Evolutionary conservation across 1,140 invertebrate species (phyloP).

Genomic region (Saccostrea echinata): DNA sequence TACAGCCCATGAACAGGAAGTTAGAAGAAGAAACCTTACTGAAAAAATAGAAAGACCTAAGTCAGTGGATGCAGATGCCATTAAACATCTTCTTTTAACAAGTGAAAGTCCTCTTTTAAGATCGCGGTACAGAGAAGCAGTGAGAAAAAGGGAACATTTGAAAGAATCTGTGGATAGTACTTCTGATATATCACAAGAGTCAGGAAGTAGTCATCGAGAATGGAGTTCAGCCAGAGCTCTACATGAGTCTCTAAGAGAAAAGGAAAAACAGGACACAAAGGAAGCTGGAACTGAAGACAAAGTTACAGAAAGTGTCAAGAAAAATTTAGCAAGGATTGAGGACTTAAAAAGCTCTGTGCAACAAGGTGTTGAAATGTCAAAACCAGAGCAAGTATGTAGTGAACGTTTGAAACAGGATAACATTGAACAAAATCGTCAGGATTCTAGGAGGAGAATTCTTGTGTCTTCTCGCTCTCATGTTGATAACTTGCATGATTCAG

Average conservation of each 20-base stretch:
- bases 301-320: background rate
- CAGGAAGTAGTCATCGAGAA: background rate
- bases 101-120: conserved; percentile 55
- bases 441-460: conserved; percentile 29
- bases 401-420: conserved; percentile 24
- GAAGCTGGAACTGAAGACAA: background rate
- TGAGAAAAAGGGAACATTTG: conserved; percentile 47
- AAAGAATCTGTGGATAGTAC: conserved; percentile 33
- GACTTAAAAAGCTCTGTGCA: conserved; percentile 17
- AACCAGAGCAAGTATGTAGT: background rate
- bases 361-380: background rate
- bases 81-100: conserved; percentile 53
- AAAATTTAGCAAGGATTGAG: background rate
- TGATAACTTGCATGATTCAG: conserved; percentile 28
- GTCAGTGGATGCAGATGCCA: conserved; percentile 47
- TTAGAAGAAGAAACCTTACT: background rate
- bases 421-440: conserved; percentile 1
- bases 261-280: background rate
- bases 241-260: background rate
- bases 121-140: conserved; percentile 49
- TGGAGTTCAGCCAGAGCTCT: conserved; percentile 5
- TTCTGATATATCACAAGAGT: conserved; percentile 16
- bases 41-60: conserved; percentile 23
- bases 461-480: conserved; percentile 27
- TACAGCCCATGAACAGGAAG: conserved; percentile 15